These are phyloP conservation scores for Podarcis cretensis DNA, from an alignment of 2,113 vertebrate species.

Conservation along the genomic window DNA sequence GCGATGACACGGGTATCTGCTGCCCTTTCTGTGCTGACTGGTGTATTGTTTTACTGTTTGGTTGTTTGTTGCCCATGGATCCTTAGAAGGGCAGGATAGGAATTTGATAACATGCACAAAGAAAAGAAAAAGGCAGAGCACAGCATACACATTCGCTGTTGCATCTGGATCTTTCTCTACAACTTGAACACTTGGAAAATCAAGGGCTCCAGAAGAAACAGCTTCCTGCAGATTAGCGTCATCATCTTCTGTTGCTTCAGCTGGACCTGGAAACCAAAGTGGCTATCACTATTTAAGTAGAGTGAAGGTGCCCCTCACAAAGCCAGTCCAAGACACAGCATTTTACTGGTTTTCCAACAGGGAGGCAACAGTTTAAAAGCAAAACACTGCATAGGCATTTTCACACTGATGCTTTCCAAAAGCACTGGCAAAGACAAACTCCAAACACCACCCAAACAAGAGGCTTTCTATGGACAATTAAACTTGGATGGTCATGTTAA, in stretches of 20 bases:
- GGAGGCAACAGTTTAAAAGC: not conserved
- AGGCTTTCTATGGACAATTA: not conserved
- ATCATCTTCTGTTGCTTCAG: constrained; percentile 50
- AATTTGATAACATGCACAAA: too few species aligned
- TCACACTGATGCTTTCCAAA: not conserved
- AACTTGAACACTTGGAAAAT: constrained; percentile 76
- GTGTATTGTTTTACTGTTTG: too few species aligned
- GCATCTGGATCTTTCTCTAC: constrained; percentile 82
- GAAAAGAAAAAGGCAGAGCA: not conserved
- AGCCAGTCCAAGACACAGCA: not conserved
- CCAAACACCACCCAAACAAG: too few species aligned
- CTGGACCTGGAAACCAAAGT: constrained; percentile 66
- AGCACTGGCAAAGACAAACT: not conserved
- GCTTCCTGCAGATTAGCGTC: constrained; percentile 79
- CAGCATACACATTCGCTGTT: constrained; percentile 34
- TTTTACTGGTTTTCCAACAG: not conserved
- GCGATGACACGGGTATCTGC: too few species aligned
- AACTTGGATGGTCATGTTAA: not conserved
- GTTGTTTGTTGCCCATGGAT: too few species aligned
- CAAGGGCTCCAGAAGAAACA: constrained; percentile 79
- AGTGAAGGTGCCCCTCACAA: not conserved
- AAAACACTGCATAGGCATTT: not conserved
- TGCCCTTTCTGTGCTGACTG: too few species aligned
- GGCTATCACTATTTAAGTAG: not conserved
- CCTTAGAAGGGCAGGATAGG: too few species aligned